Evolutionary conservation across 2,797 vertebrate genomes (phyloP).

Genomic region (Danio albolineatus): DNA sequence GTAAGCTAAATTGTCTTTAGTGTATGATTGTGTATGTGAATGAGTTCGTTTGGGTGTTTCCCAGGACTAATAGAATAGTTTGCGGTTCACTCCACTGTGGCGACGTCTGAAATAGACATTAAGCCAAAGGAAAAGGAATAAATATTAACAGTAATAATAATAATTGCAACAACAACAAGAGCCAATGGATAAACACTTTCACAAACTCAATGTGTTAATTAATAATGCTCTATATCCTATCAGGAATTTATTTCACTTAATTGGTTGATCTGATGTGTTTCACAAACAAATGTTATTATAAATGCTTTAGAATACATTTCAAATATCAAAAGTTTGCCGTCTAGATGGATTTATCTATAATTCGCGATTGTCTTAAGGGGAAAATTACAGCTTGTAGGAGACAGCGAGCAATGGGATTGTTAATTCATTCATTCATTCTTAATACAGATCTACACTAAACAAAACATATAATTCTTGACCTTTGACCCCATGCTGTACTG

Average conservation of each 20-base stretch:
- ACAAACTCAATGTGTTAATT: too few relatives aligned
- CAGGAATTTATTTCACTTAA: neutral
- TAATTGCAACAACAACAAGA: too few relatives aligned
- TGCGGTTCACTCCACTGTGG: too few relatives aligned
- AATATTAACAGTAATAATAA: too few relatives aligned
- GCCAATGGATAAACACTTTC: too few relatives aligned
- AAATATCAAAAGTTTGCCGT: neutral
- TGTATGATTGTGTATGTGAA: too few relatives aligned
- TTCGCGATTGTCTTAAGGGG: neutral
- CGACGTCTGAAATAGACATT: too few relatives aligned
- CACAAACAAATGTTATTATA: neutral
- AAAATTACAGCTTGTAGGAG: neutral
- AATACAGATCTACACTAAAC: neutral
- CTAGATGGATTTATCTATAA: constrained; percentile 4
- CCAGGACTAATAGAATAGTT: too few relatives aligned
- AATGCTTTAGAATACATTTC: neutral
- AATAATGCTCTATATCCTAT: neutral
- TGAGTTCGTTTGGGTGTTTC: too few relatives aligned
- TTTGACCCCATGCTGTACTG: neutral
- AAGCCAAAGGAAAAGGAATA: too few relatives aligned
- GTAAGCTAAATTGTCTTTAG: too few relatives aligned
- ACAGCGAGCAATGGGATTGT: neutral
- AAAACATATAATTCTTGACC: neutral
- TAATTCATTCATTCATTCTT: too few relatives aligned
- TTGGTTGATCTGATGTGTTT: neutral